A percentile compares a stretch with the other conserved stretches of the same genome.
Conservation (phyloP, 2,797 vertebrate genomes). For the Chloroceryle inda region DNA sequence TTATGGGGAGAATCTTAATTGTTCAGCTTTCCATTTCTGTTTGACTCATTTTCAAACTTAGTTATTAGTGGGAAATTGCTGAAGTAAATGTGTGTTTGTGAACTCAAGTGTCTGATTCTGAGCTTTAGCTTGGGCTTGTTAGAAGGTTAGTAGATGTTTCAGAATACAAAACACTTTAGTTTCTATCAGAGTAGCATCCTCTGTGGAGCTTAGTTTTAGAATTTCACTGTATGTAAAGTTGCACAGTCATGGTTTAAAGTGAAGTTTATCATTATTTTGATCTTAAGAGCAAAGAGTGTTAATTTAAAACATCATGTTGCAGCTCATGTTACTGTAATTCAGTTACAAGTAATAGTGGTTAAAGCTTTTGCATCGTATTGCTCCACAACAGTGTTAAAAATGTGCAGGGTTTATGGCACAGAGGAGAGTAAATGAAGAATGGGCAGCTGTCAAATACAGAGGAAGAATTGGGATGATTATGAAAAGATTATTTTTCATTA, state of each 20-base stretch:
- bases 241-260: neutral
- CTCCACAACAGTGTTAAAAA: neutral
- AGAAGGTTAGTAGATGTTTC: neutral
- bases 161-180: neutral
- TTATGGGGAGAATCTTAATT: conserved; percentile 84
- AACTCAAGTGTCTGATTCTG: conserved; percentile 43
- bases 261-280: neutral
- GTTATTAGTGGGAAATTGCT: conserved; percentile 73
- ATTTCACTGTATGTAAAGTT: neutral
- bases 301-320: neutral
- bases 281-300: neutral
- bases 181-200: neutral
- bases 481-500: neutral
- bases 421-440: neutral
- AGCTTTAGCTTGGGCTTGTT: neutral
- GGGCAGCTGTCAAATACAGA: neutral
- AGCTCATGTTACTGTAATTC: neutral
- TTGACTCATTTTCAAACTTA: conserved; percentile 77
- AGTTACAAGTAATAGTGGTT: neutral
- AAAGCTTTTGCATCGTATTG: neutral
- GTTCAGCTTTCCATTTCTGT: conserved; percentile 81
- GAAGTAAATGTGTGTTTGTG: conserved; percentile 73
- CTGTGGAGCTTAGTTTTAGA: neutral
- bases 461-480: neutral
- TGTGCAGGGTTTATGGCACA: neutral